phyloP scores from a whole-genome alignment of 2,113 vertebrate species.

The Noturus placidus region DNA sequence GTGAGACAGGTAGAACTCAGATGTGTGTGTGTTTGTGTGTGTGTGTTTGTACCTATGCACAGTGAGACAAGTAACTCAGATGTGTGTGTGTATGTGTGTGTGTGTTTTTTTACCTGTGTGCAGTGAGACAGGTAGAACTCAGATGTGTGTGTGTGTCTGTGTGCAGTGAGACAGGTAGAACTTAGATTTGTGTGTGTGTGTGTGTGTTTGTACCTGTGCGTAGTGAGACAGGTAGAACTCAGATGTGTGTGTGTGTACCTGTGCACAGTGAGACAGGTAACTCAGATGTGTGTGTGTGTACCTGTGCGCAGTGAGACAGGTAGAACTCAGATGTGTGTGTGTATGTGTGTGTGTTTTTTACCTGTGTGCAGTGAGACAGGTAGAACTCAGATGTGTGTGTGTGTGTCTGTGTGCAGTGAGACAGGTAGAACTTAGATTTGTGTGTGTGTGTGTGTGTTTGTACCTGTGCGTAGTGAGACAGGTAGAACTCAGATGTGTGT shows the following conservation, averaged over 20 bases:
- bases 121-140: not conserved
- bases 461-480: slow-evolving; percentile 78
- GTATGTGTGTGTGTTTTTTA: too few species aligned
- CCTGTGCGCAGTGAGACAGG: not conserved
- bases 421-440: too few species aligned
- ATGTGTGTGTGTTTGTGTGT: too few species aligned
- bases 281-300: too few species aligned
- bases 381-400: not conserved
- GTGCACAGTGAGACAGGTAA: slow-evolving; percentile 72
- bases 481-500: not conserved
- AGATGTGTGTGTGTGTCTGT: too few species aligned
- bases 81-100: not conserved
- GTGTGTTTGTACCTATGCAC: too few species aligned
- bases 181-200: not conserved
- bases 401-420: not conserved
- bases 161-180: too few species aligned
- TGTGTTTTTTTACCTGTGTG: not conserved
- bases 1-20: slow-evolving; percentile 60
- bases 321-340: not conserved
- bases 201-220: not conserved
- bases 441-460: not conserved
- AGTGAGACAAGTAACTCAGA: too few species aligned
- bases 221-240: too few species aligned
- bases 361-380: too few species aligned
- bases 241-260: slow-evolving; percentile 68